Conservation (phyloP, 2,888 invertebrate species). For the Trimorus sp. region DNA sequence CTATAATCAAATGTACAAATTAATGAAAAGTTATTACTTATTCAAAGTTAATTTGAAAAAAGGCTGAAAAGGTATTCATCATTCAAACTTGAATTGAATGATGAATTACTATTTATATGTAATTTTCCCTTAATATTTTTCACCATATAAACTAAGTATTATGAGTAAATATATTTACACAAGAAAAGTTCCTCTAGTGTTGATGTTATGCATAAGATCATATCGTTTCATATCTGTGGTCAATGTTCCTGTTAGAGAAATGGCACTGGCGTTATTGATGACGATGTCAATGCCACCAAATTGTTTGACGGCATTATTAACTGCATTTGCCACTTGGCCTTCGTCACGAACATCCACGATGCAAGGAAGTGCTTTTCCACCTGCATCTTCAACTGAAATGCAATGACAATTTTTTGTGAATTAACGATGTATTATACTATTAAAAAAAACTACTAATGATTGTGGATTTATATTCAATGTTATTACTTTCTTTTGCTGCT, state of each 20-base stretch:
- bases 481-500: conserved; percentile 92
- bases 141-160: too few species aligned
- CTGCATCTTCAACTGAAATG: conserved; percentile 89
- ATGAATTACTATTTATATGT: too few species aligned
- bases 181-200: conserved; percentile 96
- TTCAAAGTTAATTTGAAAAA: too few species aligned
- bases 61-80: too few species aligned
- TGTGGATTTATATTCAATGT: neutral
- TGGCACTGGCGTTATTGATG: conserved; percentile 98
- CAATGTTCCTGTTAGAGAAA: conserved; percentile 92
- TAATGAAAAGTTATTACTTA: too few species aligned
- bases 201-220: conserved; percentile 97
- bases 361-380: conserved; percentile 93
- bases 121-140: too few species aligned
- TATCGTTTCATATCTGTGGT: conserved; percentile 97
- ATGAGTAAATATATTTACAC: conserved; percentile 83
- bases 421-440: neutral
- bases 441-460: neutral
- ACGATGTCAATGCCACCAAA: conserved; percentile 98
- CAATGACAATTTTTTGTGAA: too few species aligned
- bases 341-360: conserved; percentile 94
- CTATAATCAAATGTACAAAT: conserved; percentile 83
- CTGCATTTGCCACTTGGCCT: conserved; percentile 87
- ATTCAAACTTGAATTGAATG: too few species aligned
- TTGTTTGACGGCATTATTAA: conserved; percentile 88